phyloP scores from a whole-genome alignment of 2,797 vertebrate species.

The Eidolon dupreanum region DNA sequence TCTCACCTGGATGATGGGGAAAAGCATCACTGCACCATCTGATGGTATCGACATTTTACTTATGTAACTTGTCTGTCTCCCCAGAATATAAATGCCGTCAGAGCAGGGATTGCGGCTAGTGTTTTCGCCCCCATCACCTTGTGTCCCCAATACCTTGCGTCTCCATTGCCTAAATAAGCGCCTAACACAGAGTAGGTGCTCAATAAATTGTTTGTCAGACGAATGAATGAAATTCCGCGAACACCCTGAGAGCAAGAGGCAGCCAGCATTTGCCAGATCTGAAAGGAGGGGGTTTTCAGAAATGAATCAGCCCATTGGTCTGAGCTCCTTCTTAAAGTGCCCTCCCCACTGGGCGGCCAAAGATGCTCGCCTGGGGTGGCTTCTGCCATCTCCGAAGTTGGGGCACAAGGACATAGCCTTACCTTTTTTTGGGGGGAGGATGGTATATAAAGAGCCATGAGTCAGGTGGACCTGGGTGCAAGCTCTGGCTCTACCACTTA shows the following conservation, averaged over 20 bases:
- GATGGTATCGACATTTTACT: rapidly evolving
- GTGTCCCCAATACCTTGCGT: rapidly evolving
- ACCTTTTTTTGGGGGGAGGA: not conserved
- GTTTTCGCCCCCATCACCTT: not conserved
- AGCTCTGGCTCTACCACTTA: not conserved
- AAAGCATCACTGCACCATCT: rapidly evolving
- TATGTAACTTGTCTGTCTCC: not conserved
- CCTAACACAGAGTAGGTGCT: rapidly evolving
- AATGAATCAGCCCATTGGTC: not conserved
- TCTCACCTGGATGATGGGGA: not conserved
- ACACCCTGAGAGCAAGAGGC: not conserved
- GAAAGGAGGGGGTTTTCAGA: not conserved
- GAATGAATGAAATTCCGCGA: not conserved
- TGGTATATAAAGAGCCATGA: rapidly evolving
- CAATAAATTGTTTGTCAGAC: rapidly evolving
- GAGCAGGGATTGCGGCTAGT: not conserved
- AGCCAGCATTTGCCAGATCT: not conserved
- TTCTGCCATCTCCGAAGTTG: not conserved
- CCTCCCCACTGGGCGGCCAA: not conserved
- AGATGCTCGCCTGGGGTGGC: not conserved
- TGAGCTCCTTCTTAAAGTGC: not conserved
- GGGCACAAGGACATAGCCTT: not conserved
- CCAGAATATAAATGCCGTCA: rapidly evolving
- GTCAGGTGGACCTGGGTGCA: not conserved
- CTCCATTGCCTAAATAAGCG: rapidly evolving